Evolutionary conservation across 92 coral and sea anemone species (phyloP).

Genomic region (Micromussa lordhowensis): DNA sequence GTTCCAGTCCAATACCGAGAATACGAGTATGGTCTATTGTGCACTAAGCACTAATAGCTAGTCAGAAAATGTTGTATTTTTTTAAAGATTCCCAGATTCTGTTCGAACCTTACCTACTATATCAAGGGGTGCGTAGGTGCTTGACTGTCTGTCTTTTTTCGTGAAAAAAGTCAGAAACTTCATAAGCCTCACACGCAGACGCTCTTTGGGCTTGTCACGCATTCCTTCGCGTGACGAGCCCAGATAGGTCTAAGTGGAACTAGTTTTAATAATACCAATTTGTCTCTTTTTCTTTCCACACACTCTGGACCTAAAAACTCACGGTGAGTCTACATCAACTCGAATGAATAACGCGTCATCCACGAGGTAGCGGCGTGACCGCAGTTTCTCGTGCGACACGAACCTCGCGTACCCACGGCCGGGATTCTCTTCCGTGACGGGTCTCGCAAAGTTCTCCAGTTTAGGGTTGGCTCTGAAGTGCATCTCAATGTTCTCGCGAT

Average conservation of each 20-base stretch:
- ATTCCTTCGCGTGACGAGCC: background rate
- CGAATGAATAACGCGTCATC: slow-evolving; percentile 60
- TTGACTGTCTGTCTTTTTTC: too few species aligned
- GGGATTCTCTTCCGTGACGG: slow-evolving; percentile 45
- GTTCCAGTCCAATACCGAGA: too few species aligned
- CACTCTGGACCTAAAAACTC: background rate
- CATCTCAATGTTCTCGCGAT: slow-evolving; percentile 43
- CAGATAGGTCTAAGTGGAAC: background rate
- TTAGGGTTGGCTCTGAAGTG: slow-evolving; percentile 40
- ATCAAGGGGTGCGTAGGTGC: too few species aligned
- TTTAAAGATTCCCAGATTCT: too few species aligned
- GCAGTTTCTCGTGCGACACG: slow-evolving; percentile 50
- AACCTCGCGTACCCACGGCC: slow-evolving; percentile 44
- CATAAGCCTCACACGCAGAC: too few species aligned
- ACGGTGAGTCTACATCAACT: slow-evolving; percentile 42
- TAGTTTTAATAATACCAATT: background rate
- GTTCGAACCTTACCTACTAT: too few species aligned
- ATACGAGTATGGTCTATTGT: too few species aligned
- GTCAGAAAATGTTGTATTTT: too few species aligned
- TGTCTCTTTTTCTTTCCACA: background rate
- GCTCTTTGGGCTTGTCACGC: background rate
- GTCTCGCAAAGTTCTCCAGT: slow-evolving; percentile 56
- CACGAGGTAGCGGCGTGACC: slow-evolving; percentile 51
- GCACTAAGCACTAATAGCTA: too few species aligned
- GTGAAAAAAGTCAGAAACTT: too few species aligned